phyloP scores from a whole-genome alignment of 64 coral and sea anemone genomes.

The Actinia tenebrosa region DNA sequence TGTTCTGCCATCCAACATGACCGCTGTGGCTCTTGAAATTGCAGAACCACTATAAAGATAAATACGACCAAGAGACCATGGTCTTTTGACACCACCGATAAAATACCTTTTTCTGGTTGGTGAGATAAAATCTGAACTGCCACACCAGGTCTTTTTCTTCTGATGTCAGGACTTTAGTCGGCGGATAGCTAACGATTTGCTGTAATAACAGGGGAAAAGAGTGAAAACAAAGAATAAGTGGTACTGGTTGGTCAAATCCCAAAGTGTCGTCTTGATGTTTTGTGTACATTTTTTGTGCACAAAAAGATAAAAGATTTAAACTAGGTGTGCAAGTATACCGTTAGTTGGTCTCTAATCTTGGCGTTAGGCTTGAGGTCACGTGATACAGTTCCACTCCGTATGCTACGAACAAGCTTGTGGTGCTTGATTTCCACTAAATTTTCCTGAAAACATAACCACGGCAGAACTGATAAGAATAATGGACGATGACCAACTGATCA shows the following conservation, averaged over 20 bases:
- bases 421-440: slow-evolving; percentile 96
- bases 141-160: slow-evolving; percentile 98
- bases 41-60: neutral
- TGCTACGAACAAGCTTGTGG: slow-evolving; percentile 91
- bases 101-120: slow-evolving; percentile 92
- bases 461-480: no score
- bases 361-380: slow-evolving; percentile 96
- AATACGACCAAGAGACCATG: no score
- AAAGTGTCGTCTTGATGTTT: no score
- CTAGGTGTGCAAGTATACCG: slow-evolving; percentile 34
- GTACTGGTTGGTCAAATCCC: no score
- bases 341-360: slow-evolving; percentile 89
- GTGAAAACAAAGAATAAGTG: neutral
- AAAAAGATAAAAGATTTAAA: no score
- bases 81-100: no score
- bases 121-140: slow-evolving; percentile 98
- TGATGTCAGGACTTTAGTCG: slow-evolving; percentile 87
- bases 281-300: no score
- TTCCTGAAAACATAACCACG: slow-evolving; percentile 52
- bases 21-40: no score
- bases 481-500: neutral
- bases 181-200: slow-evolving; percentile 98
- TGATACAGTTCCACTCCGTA: slow-evolving; percentile 94
- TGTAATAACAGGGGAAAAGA: slow-evolving; percentile 6
- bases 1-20: no score